Evolutionary conservation across 2,888 invertebrate species (phyloP), one percentile per base, ranked within the genome.

Genomic region (Bhutanitis thaidina): DNA sequence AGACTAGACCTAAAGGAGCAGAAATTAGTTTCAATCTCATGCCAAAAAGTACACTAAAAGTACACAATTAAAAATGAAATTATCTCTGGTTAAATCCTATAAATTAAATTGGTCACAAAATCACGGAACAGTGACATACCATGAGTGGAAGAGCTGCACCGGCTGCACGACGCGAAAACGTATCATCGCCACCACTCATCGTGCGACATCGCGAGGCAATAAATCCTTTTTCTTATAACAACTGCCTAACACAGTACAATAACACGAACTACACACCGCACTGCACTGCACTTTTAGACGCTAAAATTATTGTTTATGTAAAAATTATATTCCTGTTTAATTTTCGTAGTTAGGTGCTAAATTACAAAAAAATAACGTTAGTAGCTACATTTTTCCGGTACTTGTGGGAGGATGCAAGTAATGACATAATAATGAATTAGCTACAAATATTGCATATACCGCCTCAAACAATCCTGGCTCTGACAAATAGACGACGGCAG

Each of bases 161-260:
- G 59, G 67, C 60, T 62, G 64, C 67, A 59, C 69, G 65, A 61
- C 68, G 67, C 58, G 77, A 70, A 64, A 71, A 69, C 63, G 69
- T 57, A 71, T 87, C 86, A 87, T 87, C 81, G 74, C 74, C 77
- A 63, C 67, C 76, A 76, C 73, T 84, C 87, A 87, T 87, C 61
- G 62, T 83, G 79, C 71, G 76, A 75, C 87, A 86, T 85, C 63
- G 73, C 80, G 81, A 67, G 56, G 61, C 56, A 68, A 49, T 45
- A n/a, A 15, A 34, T 27, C 36, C 27, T 45, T 34, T 4, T 34
- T 29, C 34, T 29, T 16, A 40, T 36, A 34, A 34, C 1, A 5
- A 12, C 7, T 34, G 12, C 12, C 5, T 34, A 8, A 16, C 8
- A 44, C n/a, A 49, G 14, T 37, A 51, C 45, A 36, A 14, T 15